Evolutionary conservation across 2,113 vertebrate genomes (phyloP).

Genomic region (Telmatochromis bifrenatus): DNA sequence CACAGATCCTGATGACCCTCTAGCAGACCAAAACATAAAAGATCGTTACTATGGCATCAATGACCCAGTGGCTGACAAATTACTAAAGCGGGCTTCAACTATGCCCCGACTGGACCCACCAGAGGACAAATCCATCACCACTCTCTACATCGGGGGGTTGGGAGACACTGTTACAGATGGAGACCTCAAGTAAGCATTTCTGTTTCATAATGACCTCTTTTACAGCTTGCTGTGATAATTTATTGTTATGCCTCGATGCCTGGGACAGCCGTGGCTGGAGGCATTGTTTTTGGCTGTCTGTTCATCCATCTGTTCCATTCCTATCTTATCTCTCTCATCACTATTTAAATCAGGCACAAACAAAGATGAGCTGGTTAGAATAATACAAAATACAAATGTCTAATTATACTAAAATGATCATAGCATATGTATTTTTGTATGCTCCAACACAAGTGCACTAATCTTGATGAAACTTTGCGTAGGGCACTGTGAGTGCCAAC

Average conservation of each 20-base stretch:
- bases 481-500: background rate
- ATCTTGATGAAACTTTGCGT: background rate
- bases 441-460: background rate
- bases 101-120: conserved; percentile 95
- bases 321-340: background rate
- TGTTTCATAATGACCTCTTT: background rate
- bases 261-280: background rate
- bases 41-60: conserved; percentile 98
- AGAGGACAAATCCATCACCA: conserved; percentile 94
- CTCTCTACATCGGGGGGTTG: conserved; percentile 91
- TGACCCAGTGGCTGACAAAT: conserved; percentile 95
- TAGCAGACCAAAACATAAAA: conserved; percentile 98
- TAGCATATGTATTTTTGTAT: background rate
- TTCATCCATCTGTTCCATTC: background rate
- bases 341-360: background rate
- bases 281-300: background rate
- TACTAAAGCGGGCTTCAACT: conserved; percentile 90
- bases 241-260: background rate
- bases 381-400: background rate
- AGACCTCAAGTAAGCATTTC: conserved; percentile 81
- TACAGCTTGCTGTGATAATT: background rate
- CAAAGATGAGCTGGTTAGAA: background rate
- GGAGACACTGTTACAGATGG: conserved; percentile 92
- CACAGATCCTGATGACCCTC: conserved; percentile 94
- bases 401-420: background rate